Evolutionary conservation across 2,888 invertebrate species (phyloP).

Genomic region (Pseudococcus longispinus): DNA sequence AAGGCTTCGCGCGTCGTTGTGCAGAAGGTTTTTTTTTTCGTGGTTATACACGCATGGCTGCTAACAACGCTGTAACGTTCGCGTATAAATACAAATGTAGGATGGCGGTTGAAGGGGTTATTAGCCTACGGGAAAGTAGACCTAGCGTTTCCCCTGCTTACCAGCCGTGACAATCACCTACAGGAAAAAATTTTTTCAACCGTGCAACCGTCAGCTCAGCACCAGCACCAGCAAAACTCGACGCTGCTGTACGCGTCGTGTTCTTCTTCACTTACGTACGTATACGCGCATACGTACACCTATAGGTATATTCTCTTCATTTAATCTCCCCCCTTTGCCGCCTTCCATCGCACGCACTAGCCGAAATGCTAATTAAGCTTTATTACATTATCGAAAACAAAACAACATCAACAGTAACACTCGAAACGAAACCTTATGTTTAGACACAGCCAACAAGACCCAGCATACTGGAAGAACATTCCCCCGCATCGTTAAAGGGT

Average conservation of each 20-base stretch:
- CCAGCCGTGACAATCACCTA: constrained; percentile 56
- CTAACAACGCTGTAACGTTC: constrained; percentile 22
- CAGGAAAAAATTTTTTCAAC: constrained; percentile 55
- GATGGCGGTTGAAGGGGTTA: constrained; percentile 53
- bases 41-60: constrained; percentile 55
- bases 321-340: not conserved
- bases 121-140: constrained; percentile 56
- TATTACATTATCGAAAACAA: constrained; percentile 31
- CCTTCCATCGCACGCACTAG: not conserved
- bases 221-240: not conserved
- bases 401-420: not conserved
- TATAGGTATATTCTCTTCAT: not conserved
- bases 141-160: constrained; percentile 56
- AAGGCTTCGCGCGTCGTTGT: constrained; percentile 22
- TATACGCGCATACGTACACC: not conserved
- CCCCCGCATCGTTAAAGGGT: no score
- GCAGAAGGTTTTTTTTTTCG: constrained; percentile 39
- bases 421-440: not conserved
- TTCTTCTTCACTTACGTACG: not conserved
- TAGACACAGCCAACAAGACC: no score
- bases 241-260: not conserved
- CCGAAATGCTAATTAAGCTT: constrained; percentile 18
- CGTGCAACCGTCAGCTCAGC: constrained; percentile 27
- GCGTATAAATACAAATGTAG: not conserved
- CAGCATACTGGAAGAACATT: no score